Conservation (phyloP, 2,113 vertebrate species). For the Chionomys nivalis region DNA sequence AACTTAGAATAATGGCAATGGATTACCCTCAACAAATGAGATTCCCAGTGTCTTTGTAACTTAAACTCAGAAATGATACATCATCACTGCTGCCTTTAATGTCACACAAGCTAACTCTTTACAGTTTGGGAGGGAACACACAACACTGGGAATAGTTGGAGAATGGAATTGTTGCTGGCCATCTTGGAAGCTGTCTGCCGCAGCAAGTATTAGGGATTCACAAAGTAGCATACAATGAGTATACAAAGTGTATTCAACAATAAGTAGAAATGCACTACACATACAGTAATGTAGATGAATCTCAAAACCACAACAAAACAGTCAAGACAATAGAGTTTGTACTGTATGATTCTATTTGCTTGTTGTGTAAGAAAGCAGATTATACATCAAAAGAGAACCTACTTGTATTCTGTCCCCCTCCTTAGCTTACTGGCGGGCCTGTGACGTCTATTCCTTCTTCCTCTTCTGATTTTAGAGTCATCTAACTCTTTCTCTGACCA, state of each 20-base stretch:
- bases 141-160: background rate
- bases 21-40: background rate
- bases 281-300: background rate
- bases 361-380: background rate
- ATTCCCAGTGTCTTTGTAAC: background rate
- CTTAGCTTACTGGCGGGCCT: background rate
- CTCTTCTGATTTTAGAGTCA: background rate
- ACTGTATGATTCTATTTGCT: background rate
- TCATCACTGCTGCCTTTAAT: background rate
- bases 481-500: background rate
- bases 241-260: background rate
- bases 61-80: background rate
- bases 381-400: background rate
- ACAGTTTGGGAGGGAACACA: background rate
- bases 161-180: background rate
- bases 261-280: background rate
- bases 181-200: background rate
- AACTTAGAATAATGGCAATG: background rate
- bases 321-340: background rate
- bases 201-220: background rate
- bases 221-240: background rate
- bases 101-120: background rate
- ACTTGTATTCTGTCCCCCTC: background rate
- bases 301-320: background rate
- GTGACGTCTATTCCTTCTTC: background rate